Evolutionary conservation across 2,888 invertebrate species (phyloP), one percentile per base, ranked within the genome.

Genomic region (Pterostichus niger): DNA sequence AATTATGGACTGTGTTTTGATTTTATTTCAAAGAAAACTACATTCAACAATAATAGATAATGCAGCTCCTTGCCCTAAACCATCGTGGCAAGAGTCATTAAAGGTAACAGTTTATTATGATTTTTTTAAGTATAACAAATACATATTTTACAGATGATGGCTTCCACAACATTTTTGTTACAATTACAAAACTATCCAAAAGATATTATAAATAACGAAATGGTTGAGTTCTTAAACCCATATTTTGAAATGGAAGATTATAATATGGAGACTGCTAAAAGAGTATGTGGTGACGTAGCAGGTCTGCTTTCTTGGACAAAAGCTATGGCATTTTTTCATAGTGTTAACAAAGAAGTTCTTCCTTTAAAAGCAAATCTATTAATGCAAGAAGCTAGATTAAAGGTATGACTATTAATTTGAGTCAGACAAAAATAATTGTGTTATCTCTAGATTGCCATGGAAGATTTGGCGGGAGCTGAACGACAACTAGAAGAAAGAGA

Each of bases 191-290:
- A 97, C 88, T 99, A 98, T 89, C 98, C 98, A 0, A 97, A 98
- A 91, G 98, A 98, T 88, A 96, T 97, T 7, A 98, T 99, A 84
- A 99, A 98, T 89, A 98, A 97, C 87, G 99, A 99, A 91, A 98
- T 98, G 94, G 97, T 99, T 7, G 99, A 99, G 88, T 92, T 98
- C 84, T 90, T 99, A 80, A 93, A 94, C 85, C 98, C 98, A 0
- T 99, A 98, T 89, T 97, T 98, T 87, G 94, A 95, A 88, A 97
- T 97, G 97, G 98, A 98, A 87, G 98, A 99, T 89, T 99, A 98
- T 89, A 97, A 97, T 88, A 96, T 98, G 96, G 98, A 99, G 87
- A 98, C 96, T 80, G 99, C 99, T 0, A 95, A 97, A 88, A 92
- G 98, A 85, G 98, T 98, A 4, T 99, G 98, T 88, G 98, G 98